Conservation (phyloP, 2,888 invertebrate genomes). For the Hybos culiciformis region DNA sequence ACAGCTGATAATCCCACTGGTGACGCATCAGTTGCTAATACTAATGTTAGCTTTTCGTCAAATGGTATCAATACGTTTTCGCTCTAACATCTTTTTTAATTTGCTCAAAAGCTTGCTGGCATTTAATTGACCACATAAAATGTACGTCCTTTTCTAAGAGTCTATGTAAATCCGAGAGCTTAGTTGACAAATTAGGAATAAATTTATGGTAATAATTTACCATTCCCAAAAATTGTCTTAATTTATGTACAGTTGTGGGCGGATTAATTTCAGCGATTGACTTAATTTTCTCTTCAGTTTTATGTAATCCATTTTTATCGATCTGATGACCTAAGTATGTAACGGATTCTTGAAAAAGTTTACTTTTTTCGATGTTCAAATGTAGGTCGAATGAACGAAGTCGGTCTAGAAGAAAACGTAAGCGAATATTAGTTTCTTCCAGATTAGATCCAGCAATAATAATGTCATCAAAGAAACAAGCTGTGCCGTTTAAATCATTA, state of each 20-base stretch:
- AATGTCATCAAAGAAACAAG: conserved; percentile 4
- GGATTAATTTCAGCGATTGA: conserved; percentile 18
- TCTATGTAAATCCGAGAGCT: conserved; percentile 4
- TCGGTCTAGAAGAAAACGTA: background rate
- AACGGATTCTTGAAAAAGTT: background rate
- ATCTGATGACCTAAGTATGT: conserved; percentile 19
- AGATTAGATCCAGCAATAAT: conserved; percentile 1
- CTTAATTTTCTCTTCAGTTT: conserved; percentile 17
- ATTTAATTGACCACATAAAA: conserved; percentile 19
- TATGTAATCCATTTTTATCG: conserved; percentile 18
- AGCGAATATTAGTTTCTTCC: conserved; percentile 2
- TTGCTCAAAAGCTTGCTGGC: conserved; percentile 16
- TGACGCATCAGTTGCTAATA: conserved; percentile 16
- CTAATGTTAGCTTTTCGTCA: conserved; percentile 9
- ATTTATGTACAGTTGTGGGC: conserved; percentile 15
- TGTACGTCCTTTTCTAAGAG: conserved; percentile 7
- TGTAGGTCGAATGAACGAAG: conserved; percentile 3
- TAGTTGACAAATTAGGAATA: conserved; percentile 7
- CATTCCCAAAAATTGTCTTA: conserved; percentile 7
- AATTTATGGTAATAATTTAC: conserved; percentile 10
- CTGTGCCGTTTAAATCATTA: no score
- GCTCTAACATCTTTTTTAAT: conserved; percentile 18
- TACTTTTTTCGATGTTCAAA: background rate
- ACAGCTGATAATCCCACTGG: conserved; percentile 8
- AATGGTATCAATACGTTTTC: conserved; percentile 12